Evolutionary conservation across 2,113 vertebrate species (phyloP).

Genomic region (Myxocyprinus asiaticus): DNA sequence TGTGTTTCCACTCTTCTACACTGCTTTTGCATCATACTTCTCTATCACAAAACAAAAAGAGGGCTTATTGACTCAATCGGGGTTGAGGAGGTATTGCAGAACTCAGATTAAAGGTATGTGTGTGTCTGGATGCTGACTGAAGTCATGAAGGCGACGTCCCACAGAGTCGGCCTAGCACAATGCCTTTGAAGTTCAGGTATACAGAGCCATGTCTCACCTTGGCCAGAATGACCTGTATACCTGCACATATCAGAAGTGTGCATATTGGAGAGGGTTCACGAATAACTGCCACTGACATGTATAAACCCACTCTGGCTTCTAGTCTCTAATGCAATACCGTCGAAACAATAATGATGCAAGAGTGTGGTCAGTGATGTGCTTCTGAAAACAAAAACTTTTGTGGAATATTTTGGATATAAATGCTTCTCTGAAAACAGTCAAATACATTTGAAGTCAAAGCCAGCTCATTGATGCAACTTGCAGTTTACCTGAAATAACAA

Average conservation of each 20-base stretch:
- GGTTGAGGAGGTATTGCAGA: constrained; percentile 65
- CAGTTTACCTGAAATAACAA: background rate
- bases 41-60: constrained; percentile 67
- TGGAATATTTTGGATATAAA: too few species aligned
- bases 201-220: constrained; percentile 66
- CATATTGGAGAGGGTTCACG: background rate
- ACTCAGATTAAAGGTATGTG: constrained; percentile 70
- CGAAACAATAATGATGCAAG: constrained; percentile 63
- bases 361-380: constrained; percentile 36
- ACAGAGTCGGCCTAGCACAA: constrained; percentile 48
- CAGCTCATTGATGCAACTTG: background rate
- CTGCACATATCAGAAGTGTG: constrained; percentile 29
- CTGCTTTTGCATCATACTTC: constrained; percentile 60
- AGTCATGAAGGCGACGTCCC: constrained; percentile 61
- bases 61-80: constrained; percentile 68
- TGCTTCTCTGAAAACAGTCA: constrained; percentile 7
- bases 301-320: background rate
- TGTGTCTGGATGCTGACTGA: constrained; percentile 63
- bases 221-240: constrained; percentile 68
- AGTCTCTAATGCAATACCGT: constrained; percentile 53
- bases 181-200: constrained; percentile 65
- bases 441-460: too few species aligned
- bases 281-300: constrained; percentile 34
- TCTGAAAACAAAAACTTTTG: background rate
- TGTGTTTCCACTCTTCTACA: constrained; percentile 31